Evolutionary conservation across 2,888 invertebrate genomes (phyloP), one percentile per base, ranked within the genome.

Genomic region (Xestia ashworthii): DNA sequence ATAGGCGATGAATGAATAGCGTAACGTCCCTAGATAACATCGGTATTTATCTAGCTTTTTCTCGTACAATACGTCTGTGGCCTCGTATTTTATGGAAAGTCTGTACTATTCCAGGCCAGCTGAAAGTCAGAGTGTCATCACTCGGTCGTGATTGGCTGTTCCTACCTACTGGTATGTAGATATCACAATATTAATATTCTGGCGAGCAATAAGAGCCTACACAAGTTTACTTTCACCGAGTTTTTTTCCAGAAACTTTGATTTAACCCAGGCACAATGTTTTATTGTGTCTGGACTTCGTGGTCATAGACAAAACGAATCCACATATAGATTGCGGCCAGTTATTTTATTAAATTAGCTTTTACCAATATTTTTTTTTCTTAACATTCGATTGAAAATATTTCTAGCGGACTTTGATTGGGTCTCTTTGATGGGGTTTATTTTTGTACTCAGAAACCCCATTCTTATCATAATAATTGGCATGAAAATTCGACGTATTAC

Each of bases 401-500:
- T 46, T 53, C 25, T 25, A 38, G 11, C n/a, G 55, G 12, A 50
- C 41, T 19, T 80, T 73, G 2, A 38, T 22, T 50, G 12, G 12
- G 46, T 0, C 46, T 46, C 12, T 46, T 46, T 46, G 46, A 11
- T 58, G 44, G 3, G n/a, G 16, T 22, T 44, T 46, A 44, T 38
- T 77, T 58, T 62, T 62, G 2, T 19, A 78, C 16, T 70, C 25
- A 14, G 8, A 41, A 60, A 38, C n/a, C 55, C 22, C 38, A 16
- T 83, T 65, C 12, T 38, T 53, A 46, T 53, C 32, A 53, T 44
- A 53, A 79, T 80, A 83, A 79, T 83, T 84, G 71, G 19, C 60
- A 76, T 70, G 32, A 74, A 80, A 85, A 73, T 80, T 66, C 48
- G 11, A 62, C 55, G 46, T 82, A 74, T 55, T 74, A 85, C 70